Conservation (phyloP, 2,888 invertebrate genomes). For the Bruchidius siliquastri region DNA sequence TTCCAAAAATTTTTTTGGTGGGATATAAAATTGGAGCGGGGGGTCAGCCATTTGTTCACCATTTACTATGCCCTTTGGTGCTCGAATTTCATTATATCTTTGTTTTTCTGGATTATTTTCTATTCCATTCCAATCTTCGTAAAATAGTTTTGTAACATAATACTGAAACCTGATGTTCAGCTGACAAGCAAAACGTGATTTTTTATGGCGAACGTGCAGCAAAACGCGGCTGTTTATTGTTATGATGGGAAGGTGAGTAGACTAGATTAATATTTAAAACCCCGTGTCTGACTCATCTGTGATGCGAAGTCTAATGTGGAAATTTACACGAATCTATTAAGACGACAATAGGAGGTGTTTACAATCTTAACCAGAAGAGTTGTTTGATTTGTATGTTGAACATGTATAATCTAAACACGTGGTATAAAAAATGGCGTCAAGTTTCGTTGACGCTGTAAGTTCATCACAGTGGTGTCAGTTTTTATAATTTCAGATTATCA, state of each 20-base stretch:
- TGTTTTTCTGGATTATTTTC: no score
- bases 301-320: not conserved
- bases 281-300: not conserved
- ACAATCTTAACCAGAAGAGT: not conserved
- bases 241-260: not conserved
- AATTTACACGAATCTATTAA: not conserved
- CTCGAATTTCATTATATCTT: no score
- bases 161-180: not conserved
- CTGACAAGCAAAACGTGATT: not conserved
- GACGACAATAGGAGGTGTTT: not conserved
- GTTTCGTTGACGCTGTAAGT: no score
- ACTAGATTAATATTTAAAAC: not conserved
- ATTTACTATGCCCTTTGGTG: no score
- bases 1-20: no score
- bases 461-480: no score
- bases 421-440: no score
- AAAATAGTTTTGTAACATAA: not conserved
- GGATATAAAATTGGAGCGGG: no score
- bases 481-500: no score
- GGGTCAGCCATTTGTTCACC: no score
- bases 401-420: not conserved
- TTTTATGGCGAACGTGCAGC: not conserved
- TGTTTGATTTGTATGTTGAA: not conserved
- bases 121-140: not conserved
- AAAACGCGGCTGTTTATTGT: not conserved